Conservation (phyloP, 2,888 invertebrate genomes). For the Scaptomyza parva region DNA sequence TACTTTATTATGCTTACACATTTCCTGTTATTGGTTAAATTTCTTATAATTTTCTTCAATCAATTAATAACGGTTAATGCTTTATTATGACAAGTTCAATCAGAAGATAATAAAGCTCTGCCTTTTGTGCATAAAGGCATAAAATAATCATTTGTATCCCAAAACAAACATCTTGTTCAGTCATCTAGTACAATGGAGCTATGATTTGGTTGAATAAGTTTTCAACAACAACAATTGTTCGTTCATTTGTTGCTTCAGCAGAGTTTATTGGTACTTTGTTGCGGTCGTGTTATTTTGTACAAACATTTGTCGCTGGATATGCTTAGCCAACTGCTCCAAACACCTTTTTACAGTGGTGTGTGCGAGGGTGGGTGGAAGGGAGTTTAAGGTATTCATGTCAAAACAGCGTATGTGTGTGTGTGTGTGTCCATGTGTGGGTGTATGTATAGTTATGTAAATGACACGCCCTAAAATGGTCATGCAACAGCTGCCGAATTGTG, state of each 20-base stretch:
- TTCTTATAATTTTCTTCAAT: neutral
- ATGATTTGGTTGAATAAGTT: conserved; percentile 28
- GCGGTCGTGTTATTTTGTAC: conserved; percentile 64
- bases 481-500: conserved; percentile 27
- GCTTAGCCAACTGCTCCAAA: conserved; percentile 28
- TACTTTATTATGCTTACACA: too few relatives aligned
- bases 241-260: conserved; percentile 36
- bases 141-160: conserved; percentile 7
- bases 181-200: conserved; percentile 13
- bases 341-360: conserved; percentile 1
- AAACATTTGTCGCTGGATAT: conserved; percentile 41
- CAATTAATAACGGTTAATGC: neutral
- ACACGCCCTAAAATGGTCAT: conserved; percentile 30
- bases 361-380: neutral
- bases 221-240: neutral
- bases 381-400: conserved; percentile 21
- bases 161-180: neutral
- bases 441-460: conserved; percentile 70
- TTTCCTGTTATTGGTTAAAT: too few relatives aligned
- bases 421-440: neutral
- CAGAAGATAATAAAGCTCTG: conserved; percentile 3
- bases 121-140: neutral
- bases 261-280: conserved; percentile 69
- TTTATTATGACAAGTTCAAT: conserved; percentile 1
- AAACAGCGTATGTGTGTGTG: conserved; percentile 7